Evolutionary conservation across 2,888 invertebrate species (phyloP), one percentile per base, ranked within the genome.

Genomic region (Brachylomia viminalis): DNA sequence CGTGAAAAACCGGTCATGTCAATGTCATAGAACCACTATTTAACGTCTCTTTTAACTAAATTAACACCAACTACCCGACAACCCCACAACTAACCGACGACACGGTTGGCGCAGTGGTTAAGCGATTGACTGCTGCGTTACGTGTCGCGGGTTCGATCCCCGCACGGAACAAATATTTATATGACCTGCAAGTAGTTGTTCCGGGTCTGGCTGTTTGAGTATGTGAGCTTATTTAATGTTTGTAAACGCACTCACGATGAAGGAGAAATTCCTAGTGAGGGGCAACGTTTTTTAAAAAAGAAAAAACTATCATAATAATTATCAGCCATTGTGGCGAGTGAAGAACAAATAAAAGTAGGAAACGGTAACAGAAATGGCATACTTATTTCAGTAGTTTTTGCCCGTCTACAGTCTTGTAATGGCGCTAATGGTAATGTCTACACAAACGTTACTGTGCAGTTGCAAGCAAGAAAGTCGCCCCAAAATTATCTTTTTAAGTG

Each of bases 361-460:
- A 84, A 23, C 33, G 56, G 49, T 47, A 67, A 23, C 82, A 33
- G 61, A 59, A 75, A 85, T 66, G 54, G 69, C 49, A 52, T 69
- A 62, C 85, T 81, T 69, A 82, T 71, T 68, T 56, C 59, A 68
- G 65, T 47, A 69, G 77, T 69, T 85, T 70, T 67, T 68, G 59
- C 61, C n/a, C 33, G 72, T 82, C 56, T 73, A 65, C 78, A 73
- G 73, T 80, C 72, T 73, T 81, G 87, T 82, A 77, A 84, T 87
- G 84, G 74, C 47, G 81, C 82, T 84, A 84, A 84, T 86, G 87
- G 65, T 80, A 85, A 87, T 85, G 73, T 84, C 71, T 81, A 76
- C 85, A 87, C 70, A 80, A 83, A 71, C 67, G 73, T 38, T 79
- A 38, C n/a, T 62, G n/a, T 42, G 80, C 85, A 87, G 52, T 74